Conservation (phyloP, 2,797 vertebrate genomes). For the Linurgus olivaceus region DNA sequence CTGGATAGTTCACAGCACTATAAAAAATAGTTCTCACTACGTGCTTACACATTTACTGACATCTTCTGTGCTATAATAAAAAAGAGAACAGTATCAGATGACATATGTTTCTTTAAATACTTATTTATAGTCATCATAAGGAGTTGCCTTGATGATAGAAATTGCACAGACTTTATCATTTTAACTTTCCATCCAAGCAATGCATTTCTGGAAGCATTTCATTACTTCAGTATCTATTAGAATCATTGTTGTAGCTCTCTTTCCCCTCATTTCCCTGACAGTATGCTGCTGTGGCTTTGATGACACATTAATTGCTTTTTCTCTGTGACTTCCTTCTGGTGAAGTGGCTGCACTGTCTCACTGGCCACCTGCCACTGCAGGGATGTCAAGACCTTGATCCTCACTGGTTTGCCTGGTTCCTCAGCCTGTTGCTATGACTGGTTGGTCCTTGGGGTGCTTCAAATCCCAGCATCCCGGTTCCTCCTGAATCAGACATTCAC, state of each 20-base stretch:
- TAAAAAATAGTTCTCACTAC: not conserved
- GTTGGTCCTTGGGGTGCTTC: not conserved
- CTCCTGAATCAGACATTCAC: not conserved
- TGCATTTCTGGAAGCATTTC: slow-evolving; percentile 30
- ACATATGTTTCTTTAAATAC: not conserved
- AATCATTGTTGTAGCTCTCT: not conserved
- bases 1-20: not conserved
- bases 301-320: not conserved
- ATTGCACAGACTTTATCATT: not conserved
- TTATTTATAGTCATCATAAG: not conserved
- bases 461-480: not conserved
- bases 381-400: not conserved
- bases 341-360: not conserved
- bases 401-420: not conserved
- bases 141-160: not conserved
- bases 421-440: not conserved
- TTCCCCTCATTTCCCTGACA: not conserved
- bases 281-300: not conserved
- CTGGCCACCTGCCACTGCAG: not conserved
- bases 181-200: not conserved
- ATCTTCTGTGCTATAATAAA: not conserved
- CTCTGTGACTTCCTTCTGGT: not conserved
- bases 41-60: not conserved
- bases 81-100: not conserved
- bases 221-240: slow-evolving; percentile 3